These are phyloP conservation scores for Cladopsammia gracilis DNA, from an alignment of 64 coral and sea anemone genomes.

Conservation along the genomic window DNA sequence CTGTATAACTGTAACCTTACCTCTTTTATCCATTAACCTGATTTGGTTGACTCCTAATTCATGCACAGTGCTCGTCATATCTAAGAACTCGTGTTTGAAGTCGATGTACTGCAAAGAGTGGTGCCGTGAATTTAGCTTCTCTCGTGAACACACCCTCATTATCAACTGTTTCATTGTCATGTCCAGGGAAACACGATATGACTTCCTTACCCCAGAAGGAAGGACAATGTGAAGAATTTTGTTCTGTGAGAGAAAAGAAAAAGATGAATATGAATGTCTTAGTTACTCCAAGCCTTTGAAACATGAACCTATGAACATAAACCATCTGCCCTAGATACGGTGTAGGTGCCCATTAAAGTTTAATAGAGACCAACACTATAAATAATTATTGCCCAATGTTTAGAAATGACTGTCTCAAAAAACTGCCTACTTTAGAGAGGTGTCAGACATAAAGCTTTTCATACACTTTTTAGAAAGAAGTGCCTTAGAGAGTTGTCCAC, in stretches of 20 bases:
- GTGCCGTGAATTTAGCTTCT: conserved; percentile 72
- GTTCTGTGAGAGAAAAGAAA: conserved; percentile 22
- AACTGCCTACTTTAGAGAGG: no score
- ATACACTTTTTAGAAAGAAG: no score
- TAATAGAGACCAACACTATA: no score
- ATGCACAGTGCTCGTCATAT: conserved; percentile 51
- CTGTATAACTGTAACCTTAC: no score
- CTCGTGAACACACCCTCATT: conserved; percentile 67
- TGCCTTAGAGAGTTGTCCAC: no score
- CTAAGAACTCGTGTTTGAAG: conserved; percentile 87
- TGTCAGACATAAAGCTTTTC: no score
- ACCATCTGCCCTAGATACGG: no score
- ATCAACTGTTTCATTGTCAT: conserved; percentile 78
- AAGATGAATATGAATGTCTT: neutral
- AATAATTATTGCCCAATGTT: no score
- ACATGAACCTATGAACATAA: no score
- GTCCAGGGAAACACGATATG: conserved; percentile 67
- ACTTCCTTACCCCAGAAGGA: conserved; percentile 64
- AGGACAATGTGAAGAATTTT: conserved; percentile 76
- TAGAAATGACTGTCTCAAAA: no score
- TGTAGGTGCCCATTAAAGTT: no score
- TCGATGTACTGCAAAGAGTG: conserved; percentile 87
- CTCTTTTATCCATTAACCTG: conserved; percentile 89
- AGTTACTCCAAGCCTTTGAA: no score
- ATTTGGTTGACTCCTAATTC: conserved; percentile 76